Base-by-base conservation (phyloP, 2,888 invertebrate genomes). In the Spodoptera littoralis region DNA sequence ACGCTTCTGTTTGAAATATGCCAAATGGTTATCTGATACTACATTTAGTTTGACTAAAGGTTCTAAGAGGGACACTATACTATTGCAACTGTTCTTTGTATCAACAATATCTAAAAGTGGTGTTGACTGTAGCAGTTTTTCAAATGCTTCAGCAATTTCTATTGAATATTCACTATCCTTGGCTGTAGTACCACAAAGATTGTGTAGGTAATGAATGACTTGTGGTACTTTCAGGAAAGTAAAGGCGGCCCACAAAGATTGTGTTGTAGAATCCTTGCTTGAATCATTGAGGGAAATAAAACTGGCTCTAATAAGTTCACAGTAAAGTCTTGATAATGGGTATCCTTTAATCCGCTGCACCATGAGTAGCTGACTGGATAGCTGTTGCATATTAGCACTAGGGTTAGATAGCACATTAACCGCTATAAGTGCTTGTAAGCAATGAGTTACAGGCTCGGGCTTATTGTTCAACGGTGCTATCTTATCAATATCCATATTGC, bases 201-300 rank as follows among this genome's bases (percentile, higher is more conserved):
- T 95, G 76, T 97, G 96, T 49, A 97, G 88, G 72, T 96, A 96
- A 62, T 96, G 96, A 50, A 98, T 95, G 51, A 98, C 96, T 82
- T 97, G 96, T 0, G 98, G 98, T 55, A 99, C 96, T 95, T 99
- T 99, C 9, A 99, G 95, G 85, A 98, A 99, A 0, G 98, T 98
- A 86, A 99, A 98, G 11, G 99, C 98, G 12, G 98, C 98, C 98
- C 99, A 99, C 81, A 98, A 96, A 4, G 98, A 97, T 83, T 98
- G 98, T 78, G 97, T 97, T 9, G 97, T 96, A 1, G 94, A 90
- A 49, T 97, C 97, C 77, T 97, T 97, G 56, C 97, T 96, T 0
- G 97, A 97, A 89, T 98, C 98, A 83, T 98, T 97, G 4, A 99
- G 91, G n/a, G 98, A 98, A 83, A 99, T 96, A 65, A 99, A 96